Evolutionary conservation across 1,140 invertebrate genomes (phyloP).

Genomic region (Brachionus rotundiformis): DNA sequence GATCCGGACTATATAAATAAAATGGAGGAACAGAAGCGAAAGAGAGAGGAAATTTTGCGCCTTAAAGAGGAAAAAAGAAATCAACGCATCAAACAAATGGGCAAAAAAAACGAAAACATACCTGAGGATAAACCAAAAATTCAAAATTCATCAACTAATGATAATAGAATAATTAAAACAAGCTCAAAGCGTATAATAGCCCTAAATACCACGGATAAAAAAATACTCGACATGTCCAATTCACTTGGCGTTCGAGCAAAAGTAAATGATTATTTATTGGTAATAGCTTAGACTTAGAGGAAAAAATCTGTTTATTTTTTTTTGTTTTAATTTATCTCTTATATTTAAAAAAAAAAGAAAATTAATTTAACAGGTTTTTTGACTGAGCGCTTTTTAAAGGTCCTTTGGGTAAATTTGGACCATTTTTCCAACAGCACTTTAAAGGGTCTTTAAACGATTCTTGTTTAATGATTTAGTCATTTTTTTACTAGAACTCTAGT

Average conservation of each 20-base stretch:
- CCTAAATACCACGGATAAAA: background rate
- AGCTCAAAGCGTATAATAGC: background rate
- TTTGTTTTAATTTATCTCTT: too few relatives aligned
- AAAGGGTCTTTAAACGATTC: slow-evolving; percentile 9
- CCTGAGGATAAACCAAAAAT: background rate
- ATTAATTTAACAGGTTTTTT: background rate
- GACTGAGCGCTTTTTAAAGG: background rate
- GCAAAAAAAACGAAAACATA: background rate
- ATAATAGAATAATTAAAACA: slow-evolving; percentile 1
- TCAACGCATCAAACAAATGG: slow-evolving; percentile 17
- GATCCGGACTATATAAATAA: background rate
- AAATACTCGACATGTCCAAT: background rate
- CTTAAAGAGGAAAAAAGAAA: background rate
- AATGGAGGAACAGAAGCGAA: slow-evolving; percentile 22
- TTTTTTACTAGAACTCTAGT: slow-evolving; percentile 12
- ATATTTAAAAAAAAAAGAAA: too few relatives aligned
- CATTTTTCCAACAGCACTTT: background rate
- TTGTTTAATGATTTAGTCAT: background rate
- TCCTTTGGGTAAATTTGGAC: background rate
- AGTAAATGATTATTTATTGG: background rate
- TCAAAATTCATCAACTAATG: background rate
- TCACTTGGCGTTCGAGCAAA: background rate
- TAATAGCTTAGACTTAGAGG: background rate
- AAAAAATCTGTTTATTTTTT: background rate
- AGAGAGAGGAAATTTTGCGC: background rate